These are phyloP conservation scores for Saturnia japonica DNA, from an alignment of 2,888 invertebrate species.

Conservation along the genomic window DNA sequence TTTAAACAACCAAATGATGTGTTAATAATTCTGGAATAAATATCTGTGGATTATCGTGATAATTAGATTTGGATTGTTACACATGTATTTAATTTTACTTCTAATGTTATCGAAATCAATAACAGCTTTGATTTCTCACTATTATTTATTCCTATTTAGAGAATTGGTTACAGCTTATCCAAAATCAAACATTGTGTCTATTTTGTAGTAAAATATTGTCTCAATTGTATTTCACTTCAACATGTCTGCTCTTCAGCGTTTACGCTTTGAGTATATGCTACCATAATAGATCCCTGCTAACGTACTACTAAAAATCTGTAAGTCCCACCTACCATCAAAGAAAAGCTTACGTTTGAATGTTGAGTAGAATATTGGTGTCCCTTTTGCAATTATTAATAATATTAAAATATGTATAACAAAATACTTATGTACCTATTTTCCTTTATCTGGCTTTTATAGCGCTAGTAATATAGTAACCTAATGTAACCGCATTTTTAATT, in stretches of 20 bases:
- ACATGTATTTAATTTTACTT: neutral
- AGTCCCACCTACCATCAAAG: neutral
- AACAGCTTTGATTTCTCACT: too few relatives aligned
- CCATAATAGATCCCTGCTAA: neutral
- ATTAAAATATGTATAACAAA: neutral
- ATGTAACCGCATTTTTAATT: conserved; percentile 28
- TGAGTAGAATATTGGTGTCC: neutral
- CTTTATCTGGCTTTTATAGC: conserved; percentile 6
- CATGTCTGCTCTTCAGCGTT: neutral
- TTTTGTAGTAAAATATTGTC: neutral
- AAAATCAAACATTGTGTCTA: neutral
- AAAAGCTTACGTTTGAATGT: neutral
- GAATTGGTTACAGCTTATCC: neutral
- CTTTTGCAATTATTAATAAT: neutral
- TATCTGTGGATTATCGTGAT: neutral
- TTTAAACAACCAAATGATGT: neutral
- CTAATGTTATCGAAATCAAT: too few relatives aligned
- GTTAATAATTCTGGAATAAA: neutral
- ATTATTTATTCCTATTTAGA: neutral
- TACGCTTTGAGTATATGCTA: neutral
- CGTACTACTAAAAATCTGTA: neutral
- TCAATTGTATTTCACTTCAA: neutral
- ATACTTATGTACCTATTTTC: neutral
- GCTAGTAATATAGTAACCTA: neutral
- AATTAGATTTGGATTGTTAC: neutral